Evolutionary conservation across 1,140 invertebrate species (phyloP), one percentile per base, ranked within the genome.

Genomic region (Drosophila auraria): DNA sequence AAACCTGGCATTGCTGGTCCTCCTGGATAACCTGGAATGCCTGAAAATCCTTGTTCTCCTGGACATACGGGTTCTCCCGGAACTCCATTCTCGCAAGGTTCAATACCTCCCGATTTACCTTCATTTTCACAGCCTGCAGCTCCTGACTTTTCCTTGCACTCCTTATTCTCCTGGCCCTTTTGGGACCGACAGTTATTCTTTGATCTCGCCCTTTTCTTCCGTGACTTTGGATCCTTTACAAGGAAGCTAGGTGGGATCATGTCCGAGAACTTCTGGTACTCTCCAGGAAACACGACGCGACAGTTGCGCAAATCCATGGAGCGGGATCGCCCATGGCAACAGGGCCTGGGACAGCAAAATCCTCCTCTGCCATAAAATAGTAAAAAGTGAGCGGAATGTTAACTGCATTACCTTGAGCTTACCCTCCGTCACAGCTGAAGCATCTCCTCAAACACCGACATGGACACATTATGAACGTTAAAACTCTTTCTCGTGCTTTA

Each of bases 241-340:
- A 87, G 61, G 61, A 87, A 87, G 62, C 71, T 83, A 1, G 83
- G 83, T 20, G 54, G 14, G 2, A 73, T 36, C 42, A 60, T 64
- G 38, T 87, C 70, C 8, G 83, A 87, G 42, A 87, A 87, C 63
- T 87, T 87, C n/a, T 60, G 45, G 11, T 23, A 73, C 27, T 72
- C 69, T 25, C 81, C 83, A 0, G 63, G 51, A 23, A 47, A 61
- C 2, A 25, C 23, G 2, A 23, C 36, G 0, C 23, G 40, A 30
- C 38, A 27, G 9, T 50, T 49, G 7, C 59, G 49, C 23, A 17
- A 51, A 27, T 60, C 44, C 2, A 38, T 23, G 7, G 36, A 23
- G n/a, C 38, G 20, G 12, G 49, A 47, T 27, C 70, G 36, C 17
- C 9, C 9, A 51, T 47, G 23, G 27, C 44, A 51, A 49, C 23